A percentile compares a stretch with the other conserved stretches of the same genome.
These are phyloP conservation scores for Bombus affinis DNA, from an alignment of 1,140 invertebrate species.

Conservation along the genomic window DNA sequence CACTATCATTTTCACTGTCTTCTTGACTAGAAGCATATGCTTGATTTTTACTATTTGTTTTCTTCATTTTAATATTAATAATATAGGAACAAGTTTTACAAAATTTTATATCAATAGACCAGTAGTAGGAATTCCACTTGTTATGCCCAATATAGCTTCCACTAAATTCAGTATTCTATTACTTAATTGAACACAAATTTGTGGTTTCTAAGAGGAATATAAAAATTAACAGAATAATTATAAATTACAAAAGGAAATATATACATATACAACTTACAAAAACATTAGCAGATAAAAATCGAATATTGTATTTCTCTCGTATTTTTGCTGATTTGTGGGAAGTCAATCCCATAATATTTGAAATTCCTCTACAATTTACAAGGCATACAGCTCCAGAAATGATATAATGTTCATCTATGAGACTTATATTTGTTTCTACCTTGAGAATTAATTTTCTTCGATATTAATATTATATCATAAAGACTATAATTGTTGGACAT, in stretches of 20 bases:
- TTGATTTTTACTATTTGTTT: conserved; percentile 64
- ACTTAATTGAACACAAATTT: conserved; percentile 62
- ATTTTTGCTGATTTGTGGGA: conserved; percentile 67
- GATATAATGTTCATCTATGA: conserved; percentile 74
- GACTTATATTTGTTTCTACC: conserved; percentile 73
- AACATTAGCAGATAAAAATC: conserved; percentile 71
- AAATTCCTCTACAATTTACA: conserved; percentile 71
- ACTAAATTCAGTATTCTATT: conserved; percentile 72
- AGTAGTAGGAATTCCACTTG: conserved; percentile 68
- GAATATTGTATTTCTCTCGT: conserved; percentile 75
- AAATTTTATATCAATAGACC: conserved; percentile 2
- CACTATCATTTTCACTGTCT: conserved; percentile 82
- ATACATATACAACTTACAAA: conserved; percentile 67
- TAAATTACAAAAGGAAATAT: conserved; percentile 7
- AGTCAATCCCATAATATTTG: conserved; percentile 65
- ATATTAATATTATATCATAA: neutral
- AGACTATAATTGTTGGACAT: neutral
- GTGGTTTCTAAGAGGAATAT: conserved; percentile 61
- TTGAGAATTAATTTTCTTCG: conserved; percentile 56
- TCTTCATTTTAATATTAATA: conserved; percentile 71
- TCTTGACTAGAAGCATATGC: conserved; percentile 79
- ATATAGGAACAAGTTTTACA: neutral
- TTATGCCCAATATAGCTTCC: conserved; percentile 68
- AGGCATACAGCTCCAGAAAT: conserved; percentile 71
- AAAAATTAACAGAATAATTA: conserved; percentile 16